These are phyloP conservation scores for Rhea americana DNA, from an alignment of 2,113 vertebrate species.

Conservation along the genomic window DNA sequence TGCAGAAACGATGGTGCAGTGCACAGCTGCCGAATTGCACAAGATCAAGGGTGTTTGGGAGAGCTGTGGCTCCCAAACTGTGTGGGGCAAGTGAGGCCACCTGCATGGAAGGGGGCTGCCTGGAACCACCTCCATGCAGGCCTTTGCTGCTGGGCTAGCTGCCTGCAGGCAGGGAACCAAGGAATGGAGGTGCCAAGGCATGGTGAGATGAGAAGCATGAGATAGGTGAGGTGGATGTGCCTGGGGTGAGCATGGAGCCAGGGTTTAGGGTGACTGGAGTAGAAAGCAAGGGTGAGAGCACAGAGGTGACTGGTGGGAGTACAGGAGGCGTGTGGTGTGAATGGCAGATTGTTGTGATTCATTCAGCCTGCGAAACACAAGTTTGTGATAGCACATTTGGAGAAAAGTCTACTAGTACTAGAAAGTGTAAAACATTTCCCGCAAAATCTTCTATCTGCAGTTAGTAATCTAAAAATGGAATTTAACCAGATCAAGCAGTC, in stretches of 20 bases:
- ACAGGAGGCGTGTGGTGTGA: neutral
- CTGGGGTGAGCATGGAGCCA: neutral
- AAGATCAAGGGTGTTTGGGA: neutral
- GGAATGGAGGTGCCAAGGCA: too few species aligned
- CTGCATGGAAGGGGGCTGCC: neutral
- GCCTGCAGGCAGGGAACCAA: neutral
- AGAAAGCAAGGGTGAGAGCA: neutral
- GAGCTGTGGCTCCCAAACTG: neutral
- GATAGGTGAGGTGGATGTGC: neutral
- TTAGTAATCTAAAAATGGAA: neutral
- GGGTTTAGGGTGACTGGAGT: neutral
- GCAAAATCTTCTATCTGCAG: conserved; percentile 55
- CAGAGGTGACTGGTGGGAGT: neutral
- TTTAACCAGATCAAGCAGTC: neutral
- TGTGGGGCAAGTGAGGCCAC: neutral
- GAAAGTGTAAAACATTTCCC: neutral
- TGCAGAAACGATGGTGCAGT: neutral
- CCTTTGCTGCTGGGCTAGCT: neutral
- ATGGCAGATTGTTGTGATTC: neutral
- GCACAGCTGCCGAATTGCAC: neutral
- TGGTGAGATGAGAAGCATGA: neutral
- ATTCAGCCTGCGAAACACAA: neutral
- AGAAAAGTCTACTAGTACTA: neutral
- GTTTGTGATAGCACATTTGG: neutral
- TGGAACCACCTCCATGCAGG: neutral